Conservation (phyloP, 2,113 vertebrate genomes). For the Orycteropus afer region DNA sequence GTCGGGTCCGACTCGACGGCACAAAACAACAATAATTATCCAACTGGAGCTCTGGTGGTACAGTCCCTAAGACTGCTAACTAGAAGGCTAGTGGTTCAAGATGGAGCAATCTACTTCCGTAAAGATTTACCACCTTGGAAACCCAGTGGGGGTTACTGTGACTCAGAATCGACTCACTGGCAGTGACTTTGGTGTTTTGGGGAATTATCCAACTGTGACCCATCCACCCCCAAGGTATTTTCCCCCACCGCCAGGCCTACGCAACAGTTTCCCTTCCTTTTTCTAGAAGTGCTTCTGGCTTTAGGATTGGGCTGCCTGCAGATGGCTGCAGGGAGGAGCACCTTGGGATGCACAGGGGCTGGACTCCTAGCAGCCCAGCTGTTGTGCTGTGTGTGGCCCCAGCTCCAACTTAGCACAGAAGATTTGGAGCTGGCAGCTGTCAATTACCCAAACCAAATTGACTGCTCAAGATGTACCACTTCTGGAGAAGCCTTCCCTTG, state of each 20-base stretch:
- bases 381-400: neutral
- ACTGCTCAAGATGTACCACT: conserved; percentile 30
- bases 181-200: no score
- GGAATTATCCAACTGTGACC: neutral
- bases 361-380: conserved; percentile 54
- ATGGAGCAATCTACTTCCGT: no score
- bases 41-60: no score
- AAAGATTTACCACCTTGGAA: no score
- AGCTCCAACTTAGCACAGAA: conserved; percentile 35
- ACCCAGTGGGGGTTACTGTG: no score
- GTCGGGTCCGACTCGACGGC: no score
- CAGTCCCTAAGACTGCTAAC: no score
- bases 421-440: conserved; percentile 55
- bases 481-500: conserved; percentile 50
- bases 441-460: conserved; percentile 48
- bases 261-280: neutral
- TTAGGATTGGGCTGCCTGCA: neutral
- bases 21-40: no score
- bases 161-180: no score
- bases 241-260: neutral
- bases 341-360: neutral
- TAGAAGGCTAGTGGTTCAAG: no score
- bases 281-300: neutral
- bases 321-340: neutral
- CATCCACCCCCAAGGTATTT: neutral